Conservation (phyloP, 2,797 vertebrate genomes). For the Melanotaenia pygmaea region DNA sequence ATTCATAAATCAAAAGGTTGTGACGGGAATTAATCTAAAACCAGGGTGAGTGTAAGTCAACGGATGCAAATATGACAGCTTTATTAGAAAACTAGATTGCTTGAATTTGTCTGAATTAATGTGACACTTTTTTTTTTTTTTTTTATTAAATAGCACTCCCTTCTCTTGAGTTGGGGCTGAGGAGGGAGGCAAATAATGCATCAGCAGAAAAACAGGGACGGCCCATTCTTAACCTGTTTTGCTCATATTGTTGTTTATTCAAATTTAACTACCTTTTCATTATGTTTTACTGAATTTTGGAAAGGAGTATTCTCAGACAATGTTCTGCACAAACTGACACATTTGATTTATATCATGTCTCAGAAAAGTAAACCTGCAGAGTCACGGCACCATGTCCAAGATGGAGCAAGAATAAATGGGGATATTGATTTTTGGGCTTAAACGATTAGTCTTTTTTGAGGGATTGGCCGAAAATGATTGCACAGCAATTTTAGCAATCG, state of each 20-base stretch:
- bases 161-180: conserved; percentile 8
- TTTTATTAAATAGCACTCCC: conserved; percentile 65
- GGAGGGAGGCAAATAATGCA: conserved; percentile 24
- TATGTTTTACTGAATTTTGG: conserved; percentile 19
- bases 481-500: conserved; percentile 8
- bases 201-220: conserved; percentile 29
- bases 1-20: conserved; percentile 80
- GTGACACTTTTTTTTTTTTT: conserved; percentile 73
- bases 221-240: conserved; percentile 9
- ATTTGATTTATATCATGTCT: conserved; percentile 10
- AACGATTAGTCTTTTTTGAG: conserved; percentile 2
- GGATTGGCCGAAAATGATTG: neutral
- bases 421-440: conserved; percentile 5
- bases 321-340: conserved; percentile 11
- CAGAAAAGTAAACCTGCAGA: neutral
- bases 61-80: conserved; percentile 82
- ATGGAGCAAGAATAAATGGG: neutral
- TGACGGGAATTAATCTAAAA: conserved; percentile 78
- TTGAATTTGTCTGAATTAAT: conserved; percentile 82
- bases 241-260: neutral
- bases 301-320: neutral
- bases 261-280: conserved; percentile 17
- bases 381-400: neutral
- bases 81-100: conserved; percentile 81
- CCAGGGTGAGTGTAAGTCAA: conserved; percentile 75